A percentile compares a stretch with the other conserved stretches of the same genome.
These are phyloP conservation scores for Netelia inedita DNA, from an alignment of 2,888 invertebrate species.

Conservation along the genomic window DNA sequence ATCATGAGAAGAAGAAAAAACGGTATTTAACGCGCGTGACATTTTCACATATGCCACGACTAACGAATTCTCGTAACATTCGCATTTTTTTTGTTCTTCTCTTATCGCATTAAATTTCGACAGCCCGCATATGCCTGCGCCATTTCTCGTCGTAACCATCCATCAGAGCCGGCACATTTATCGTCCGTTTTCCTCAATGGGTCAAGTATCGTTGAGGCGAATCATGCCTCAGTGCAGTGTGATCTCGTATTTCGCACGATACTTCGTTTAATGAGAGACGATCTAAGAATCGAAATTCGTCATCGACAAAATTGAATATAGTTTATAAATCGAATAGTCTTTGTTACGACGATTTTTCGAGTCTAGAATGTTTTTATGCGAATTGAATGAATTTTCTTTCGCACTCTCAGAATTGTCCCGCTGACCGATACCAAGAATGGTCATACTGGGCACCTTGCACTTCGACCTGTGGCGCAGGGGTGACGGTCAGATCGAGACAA, in stretches of 20 bases:
- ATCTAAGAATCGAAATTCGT: not conserved
- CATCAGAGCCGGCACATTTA: constrained; percentile 50
- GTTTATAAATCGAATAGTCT: not conserved
- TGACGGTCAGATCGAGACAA: constrained; percentile 89
- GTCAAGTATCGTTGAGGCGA: constrained; percentile 42
- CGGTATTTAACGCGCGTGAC: constrained; percentile 1
- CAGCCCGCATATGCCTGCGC: constrained; percentile 74
- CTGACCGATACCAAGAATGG: constrained; percentile 89
- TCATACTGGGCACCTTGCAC: constrained; percentile 96
- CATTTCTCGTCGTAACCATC: constrained; percentile 80
- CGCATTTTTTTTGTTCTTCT: constrained; percentile 6
- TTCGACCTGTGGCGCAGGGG: constrained; percentile 94
- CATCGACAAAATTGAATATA: not conserved
- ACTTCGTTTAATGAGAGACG: not conserved
- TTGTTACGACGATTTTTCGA: not conserved
- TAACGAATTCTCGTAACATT: constrained; percentile 58
- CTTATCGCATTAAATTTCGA: constrained; percentile 49
- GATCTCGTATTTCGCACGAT: not conserved
- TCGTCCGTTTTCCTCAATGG: constrained; percentile 44
- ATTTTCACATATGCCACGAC: constrained; percentile 31
- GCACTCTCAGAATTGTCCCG: constrained; percentile 81
- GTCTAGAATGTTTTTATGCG: not conserved
- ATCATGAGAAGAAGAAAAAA: not conserved
- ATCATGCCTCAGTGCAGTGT: not conserved
- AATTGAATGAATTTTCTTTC: not conserved